A percentile compares a stretch with the other conserved stretches of the same genome.
Evolutionary conservation across 2,113 vertebrate genomes (phyloP).

Genomic region (Ovibos moschatus): DNA sequence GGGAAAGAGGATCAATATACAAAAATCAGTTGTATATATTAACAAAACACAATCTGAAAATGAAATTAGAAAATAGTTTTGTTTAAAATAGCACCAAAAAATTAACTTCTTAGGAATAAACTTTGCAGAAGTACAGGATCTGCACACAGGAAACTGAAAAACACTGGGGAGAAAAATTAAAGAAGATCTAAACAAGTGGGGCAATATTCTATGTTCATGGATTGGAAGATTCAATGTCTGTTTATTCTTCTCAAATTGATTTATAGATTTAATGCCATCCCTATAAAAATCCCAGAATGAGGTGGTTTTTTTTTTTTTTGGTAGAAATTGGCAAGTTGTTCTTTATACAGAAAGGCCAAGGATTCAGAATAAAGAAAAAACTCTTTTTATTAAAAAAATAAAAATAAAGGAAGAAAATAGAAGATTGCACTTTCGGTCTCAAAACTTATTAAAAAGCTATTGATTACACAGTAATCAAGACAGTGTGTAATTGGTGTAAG

Average conservation of each 20-base stretch:
- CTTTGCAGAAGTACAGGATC: neutral
- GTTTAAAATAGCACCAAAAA: neutral
- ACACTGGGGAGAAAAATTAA: neutral
- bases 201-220: neutral
- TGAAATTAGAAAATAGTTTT: neutral
- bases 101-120: neutral
- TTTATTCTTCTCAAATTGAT: neutral
- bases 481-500: neutral
- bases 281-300: neutral
- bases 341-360: neutral
- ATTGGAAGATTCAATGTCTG: neutral
- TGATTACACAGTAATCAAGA: neutral
- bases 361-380: neutral
- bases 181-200: neutral
- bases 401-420: neutral
- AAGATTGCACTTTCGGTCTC: neutral
- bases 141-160: neutral
- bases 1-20: neutral
- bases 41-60: neutral
- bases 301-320: neutral
- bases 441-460: neutral
- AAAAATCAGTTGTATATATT: neutral
- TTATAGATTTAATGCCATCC: neutral
- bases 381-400: neutral
- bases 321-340: neutral